phyloP scores from a whole-genome alignment of 2,888 invertebrate genomes.

The Odontocerum albicorne region DNA sequence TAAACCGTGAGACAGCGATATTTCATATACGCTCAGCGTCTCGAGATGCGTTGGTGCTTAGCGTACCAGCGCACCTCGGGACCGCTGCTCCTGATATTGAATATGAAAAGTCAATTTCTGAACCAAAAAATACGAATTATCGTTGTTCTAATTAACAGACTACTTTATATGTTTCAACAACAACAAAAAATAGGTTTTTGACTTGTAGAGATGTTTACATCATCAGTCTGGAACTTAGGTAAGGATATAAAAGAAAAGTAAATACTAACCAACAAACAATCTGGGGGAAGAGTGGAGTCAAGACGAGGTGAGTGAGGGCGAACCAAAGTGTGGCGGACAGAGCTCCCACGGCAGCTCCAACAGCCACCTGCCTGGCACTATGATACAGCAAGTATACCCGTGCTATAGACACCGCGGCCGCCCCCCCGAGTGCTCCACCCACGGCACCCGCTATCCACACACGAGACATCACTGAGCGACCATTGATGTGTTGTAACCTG shows the following conservation, averaged over 20 bases:
- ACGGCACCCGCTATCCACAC: constrained; percentile 71
- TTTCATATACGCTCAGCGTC: too few relatives aligned
- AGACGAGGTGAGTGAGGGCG: constrained; percentile 71
- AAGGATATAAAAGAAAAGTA: too few relatives aligned
- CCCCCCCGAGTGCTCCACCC: constrained; percentile 59
- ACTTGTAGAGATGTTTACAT: too few relatives aligned
- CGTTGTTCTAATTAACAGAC: too few relatives aligned
- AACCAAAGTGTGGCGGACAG: constrained; percentile 82
- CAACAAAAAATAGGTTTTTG: too few relatives aligned
- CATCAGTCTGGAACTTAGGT: too few relatives aligned
- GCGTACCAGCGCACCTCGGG: too few relatives aligned
- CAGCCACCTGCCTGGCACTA: constrained; percentile 77
- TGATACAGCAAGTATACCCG: constrained; percentile 89
- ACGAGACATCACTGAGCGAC: constrained; percentile 74
- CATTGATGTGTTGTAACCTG: constrained; percentile 82
- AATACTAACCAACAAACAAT: constrained; percentile 79
- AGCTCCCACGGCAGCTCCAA: constrained; percentile 74
- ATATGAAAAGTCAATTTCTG: too few relatives aligned
- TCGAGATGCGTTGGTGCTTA: too few relatives aligned
- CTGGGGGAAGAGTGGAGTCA: constrained; percentile 84
- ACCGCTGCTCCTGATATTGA: too few relatives aligned
- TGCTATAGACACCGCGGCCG: constrained; percentile 65
- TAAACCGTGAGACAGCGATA: too few relatives aligned
- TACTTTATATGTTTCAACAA: neutral
- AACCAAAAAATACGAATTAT: neutral